Evolutionary conservation across 2,113 vertebrate genomes (phyloP).

Genomic region (Rhinolophus sinicus): DNA sequence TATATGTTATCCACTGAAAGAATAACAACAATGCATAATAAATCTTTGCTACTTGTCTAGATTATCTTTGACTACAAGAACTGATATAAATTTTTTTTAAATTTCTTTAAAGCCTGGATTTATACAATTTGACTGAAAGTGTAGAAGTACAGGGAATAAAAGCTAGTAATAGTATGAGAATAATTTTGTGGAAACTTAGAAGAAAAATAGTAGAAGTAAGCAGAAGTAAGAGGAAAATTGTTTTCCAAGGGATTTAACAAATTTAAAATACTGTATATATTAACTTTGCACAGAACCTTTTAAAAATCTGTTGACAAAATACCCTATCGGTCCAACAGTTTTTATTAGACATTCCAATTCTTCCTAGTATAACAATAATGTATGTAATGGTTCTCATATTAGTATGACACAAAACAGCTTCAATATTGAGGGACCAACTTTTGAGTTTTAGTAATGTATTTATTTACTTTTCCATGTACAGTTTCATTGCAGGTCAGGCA

Average conservation of each 20-base stretch:
- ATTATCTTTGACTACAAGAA: background rate
- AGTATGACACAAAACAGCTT: background rate
- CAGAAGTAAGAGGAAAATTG: background rate
- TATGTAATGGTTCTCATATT: background rate
- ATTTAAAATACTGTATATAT: background rate
- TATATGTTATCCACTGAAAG: background rate
- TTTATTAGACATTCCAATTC: background rate
- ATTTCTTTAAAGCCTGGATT: background rate
- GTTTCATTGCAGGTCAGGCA: background rate
- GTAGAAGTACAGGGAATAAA: background rate
- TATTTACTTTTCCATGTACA: background rate
- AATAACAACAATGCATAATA: background rate
- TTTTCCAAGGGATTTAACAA: background rate
- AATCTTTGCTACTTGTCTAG: background rate
- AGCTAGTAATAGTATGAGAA: background rate
- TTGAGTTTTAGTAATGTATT: constrained; percentile 2
- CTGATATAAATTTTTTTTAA: background rate
- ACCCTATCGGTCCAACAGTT: background rate
- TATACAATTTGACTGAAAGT: background rate
- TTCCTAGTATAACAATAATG: background rate
- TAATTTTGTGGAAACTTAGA: background rate
- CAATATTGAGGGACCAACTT: background rate
- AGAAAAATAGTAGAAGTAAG: background rate
- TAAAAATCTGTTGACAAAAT: background rate
- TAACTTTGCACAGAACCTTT: background rate